These are phyloP conservation scores for Drosophila algonquin DNA, from an alignment of 2,888 invertebrate genomes.

Conservation along the genomic window DNA sequence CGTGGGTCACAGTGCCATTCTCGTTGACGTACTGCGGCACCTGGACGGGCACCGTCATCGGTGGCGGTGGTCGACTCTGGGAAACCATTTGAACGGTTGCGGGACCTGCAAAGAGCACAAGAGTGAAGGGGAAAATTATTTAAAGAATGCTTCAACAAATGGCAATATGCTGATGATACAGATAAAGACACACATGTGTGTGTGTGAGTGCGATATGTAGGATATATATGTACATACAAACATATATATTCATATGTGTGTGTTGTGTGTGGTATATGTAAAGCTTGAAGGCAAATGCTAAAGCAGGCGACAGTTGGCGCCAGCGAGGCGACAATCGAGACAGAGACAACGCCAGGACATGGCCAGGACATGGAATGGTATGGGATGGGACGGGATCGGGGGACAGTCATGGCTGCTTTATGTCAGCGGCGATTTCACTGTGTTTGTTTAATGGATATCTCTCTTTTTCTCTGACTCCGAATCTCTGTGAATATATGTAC, in stretches of 20 bases:
- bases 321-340: slow-evolving; percentile 60
- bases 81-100: slow-evolving; percentile 94
- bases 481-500: slow-evolving; percentile 18
- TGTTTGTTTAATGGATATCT: slow-evolving; percentile 55
- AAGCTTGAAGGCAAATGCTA: slow-evolving; percentile 33
- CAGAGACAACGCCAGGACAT: slow-evolving; percentile 43
- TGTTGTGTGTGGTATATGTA: slow-evolving; percentile 15
- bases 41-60: slow-evolving; percentile 94
- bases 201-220: background rate
- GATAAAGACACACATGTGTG: background rate
- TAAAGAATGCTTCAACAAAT: slow-evolving; percentile 36
- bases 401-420: slow-evolving; percentile 55
- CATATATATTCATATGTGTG: slow-evolving; percentile 16
- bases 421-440: slow-evolving; percentile 56
- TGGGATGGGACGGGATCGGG: background rate
- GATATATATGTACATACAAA: background rate
- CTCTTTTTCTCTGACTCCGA: slow-evolving; percentile 24
- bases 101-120: slow-evolving; percentile 86
- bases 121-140: slow-evolving; percentile 15
- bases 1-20: slow-evolving; percentile 93
- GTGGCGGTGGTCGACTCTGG: slow-evolving; percentile 90
- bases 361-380: slow-evolving; percentile 38
- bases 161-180: slow-evolving; percentile 45
- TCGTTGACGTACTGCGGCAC: slow-evolving; percentile 97
- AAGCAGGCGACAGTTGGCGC: slow-evolving; percentile 60